Percentiles rank a stretch among this genome's conserved stretches.
Conservation (phyloP, 2,888 invertebrate genomes). For the Agriopis marginaria region DNA sequence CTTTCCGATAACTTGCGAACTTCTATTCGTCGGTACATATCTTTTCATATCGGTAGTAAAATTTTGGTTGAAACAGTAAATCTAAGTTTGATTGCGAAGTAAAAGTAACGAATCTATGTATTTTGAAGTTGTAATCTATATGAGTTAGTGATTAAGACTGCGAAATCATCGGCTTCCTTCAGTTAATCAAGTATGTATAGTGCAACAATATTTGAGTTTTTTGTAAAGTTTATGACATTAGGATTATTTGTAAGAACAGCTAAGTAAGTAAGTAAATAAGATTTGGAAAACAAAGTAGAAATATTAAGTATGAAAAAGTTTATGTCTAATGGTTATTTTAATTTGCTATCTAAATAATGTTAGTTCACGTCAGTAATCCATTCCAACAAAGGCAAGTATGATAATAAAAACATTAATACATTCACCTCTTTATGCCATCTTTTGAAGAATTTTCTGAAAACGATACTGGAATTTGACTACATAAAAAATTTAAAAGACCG, state of each 20-base stretch:
- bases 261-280: too few relatives aligned
- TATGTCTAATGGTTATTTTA: background rate
- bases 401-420: background rate
- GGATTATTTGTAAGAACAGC: background rate
- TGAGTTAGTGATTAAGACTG: constrained; percentile 17
- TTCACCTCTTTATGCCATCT: too few relatives aligned
- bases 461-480: constrained; percentile 25
- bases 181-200: constrained; percentile 24
- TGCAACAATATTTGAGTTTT: background rate
- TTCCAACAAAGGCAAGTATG: too few relatives aligned
- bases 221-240: background rate
- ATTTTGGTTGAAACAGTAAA: background rate
- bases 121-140: constrained; percentile 14
- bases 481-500: constrained; percentile 39
- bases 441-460: constrained; percentile 5
- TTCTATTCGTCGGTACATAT: constrained; percentile 53
- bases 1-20: constrained; percentile 76
- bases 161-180: constrained; percentile 8
- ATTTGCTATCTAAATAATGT: too few relatives aligned
- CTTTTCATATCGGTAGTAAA: constrained; percentile 25
- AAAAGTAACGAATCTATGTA: constrained; percentile 1
- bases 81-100: background rate
- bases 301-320: too few relatives aligned
- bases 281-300: too few relatives aligned
- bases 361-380: too few relatives aligned